Base-by-base conservation (phyloP, 2,113 vertebrate genomes). In the mouse (Mus musculus) region DNA sequence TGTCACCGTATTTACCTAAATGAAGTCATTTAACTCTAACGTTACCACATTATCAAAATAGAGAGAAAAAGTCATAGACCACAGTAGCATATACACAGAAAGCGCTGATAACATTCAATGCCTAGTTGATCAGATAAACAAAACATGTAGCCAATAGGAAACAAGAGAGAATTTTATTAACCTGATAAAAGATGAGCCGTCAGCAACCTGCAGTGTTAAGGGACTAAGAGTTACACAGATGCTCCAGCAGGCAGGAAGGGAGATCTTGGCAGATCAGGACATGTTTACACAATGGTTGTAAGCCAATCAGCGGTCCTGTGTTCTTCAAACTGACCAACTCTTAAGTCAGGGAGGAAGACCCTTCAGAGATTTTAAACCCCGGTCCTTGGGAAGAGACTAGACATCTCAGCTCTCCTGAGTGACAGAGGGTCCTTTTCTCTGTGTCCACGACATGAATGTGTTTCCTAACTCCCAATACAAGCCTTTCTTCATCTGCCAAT, bases 121-220 rank as follows among this genome's bases (percentile, higher is more conserved):
- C 63, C 56, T 30, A 91, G 22, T 94, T 88, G 89, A 96, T 90
- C 52, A 96, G 84, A 73, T 85, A 92, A 80, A 69, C 13, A 92
- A 88, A 77, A 87, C n/a, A 76, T 95, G 89, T 78, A 94, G 67
- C 19, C 95, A 95, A 86, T 78, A 82, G 56, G 7, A 36, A 94
- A 91, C 63, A 86, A 16, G 94, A 81, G 39, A 94, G 46, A 96
- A 91, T 87, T 96, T 94, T 76, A 90, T 78, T 91, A 93, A 95
- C 61, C 88, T 91, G 54, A 92, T 88, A 77, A 88, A 90, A 92
- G 36, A 7, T 4, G 33, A 90, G 63, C 16, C 28, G 11, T 22
- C 26, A 33, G 88, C 87, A 92, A 75, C 30, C 59, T 88, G 84
- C 14, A 80, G 39, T 75, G 8, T 78, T 89, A 84, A 39, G 7